Evolutionary conservation across 2,888 invertebrate genomes (phyloP), one percentile per base, ranked within the genome.

Genomic region (Cryptocephalus primarius): DNA sequence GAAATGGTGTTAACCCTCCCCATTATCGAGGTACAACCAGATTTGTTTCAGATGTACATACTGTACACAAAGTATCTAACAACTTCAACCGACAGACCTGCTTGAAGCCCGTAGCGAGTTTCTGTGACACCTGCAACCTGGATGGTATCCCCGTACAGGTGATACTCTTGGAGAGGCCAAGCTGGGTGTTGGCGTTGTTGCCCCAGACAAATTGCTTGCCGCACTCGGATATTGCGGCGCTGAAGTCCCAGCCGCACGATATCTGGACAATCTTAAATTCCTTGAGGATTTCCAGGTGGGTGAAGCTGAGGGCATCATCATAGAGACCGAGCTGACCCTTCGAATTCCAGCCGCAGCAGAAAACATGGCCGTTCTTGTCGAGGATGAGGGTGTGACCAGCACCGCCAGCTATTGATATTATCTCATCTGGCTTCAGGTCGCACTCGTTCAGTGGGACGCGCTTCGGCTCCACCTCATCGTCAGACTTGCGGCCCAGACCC

Each of bases 161-260:
- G 55, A 65, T 65, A 50, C 65, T 70, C 56, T 66, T 68, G 33
- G 65, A 65, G 32, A 83, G 70, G 10, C 88, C 88, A 45, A 89
- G 69, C 63, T 89, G 88, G 13, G 87, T 85, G 64, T 81, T 82
- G 50, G 75, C 74, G 66, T 89, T 89, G 14, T 87, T 85, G 6
- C 92, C 91, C 90, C 90, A 91, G 2, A 83, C 82, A 69, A 82
- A 83, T 1, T 90, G 67, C 45, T 78, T 75, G 42, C 82, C 78
- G 52, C 79, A 77, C 60, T 78, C 75, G 22, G 85, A 80, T 13
- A 88, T 74, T 39, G 83, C 88, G 55, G 84, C 82, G 46, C 85
- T 86, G 54, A 82, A 82, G 62, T 88, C 86, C 88, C 88, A 88
- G n/a, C 88, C 88, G 57, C 85, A 84, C 33, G 79, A 77, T 48